Percentiles rank a stretch among this genome's conserved stretches.
These are phyloP conservation scores for Drosophila albomicans DNA, from an alignment of 1,140 invertebrate genomes.

Conservation along the genomic window DNA sequence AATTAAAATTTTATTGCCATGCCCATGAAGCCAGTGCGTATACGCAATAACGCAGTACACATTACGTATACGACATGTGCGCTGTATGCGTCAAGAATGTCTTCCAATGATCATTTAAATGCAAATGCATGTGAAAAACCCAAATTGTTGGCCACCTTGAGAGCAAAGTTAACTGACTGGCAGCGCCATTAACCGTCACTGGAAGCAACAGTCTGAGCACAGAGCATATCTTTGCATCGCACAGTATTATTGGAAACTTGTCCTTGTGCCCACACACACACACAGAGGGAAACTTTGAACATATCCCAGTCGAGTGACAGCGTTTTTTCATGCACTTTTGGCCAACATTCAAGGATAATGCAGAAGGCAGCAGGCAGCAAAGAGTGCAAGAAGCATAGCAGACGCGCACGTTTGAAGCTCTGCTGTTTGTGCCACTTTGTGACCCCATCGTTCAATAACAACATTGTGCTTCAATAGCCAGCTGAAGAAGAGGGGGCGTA, in stretches of 20 bases:
- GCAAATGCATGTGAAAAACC: conserved; percentile 8
- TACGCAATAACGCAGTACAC: conserved; percentile 13
- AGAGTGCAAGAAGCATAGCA: conserved; percentile 27
- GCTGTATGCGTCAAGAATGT: background rate
- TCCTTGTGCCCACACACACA: conserved; percentile 15
- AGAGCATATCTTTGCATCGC: background rate
- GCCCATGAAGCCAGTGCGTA: conserved; percentile 14
- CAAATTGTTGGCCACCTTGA: background rate
- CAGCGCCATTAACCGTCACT: conserved; percentile 20
- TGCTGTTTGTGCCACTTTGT: conserved; percentile 45
- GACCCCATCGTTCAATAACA: conserved; percentile 51
- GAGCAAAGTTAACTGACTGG: conserved; percentile 6
- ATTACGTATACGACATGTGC: conserved; percentile 23
- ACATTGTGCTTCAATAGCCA: conserved; percentile 28
- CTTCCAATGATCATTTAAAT: conserved; percentile 14
- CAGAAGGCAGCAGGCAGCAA: background rate
- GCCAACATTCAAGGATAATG: conserved; percentile 48
- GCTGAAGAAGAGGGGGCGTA: background rate
- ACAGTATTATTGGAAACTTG: conserved; percentile 1
- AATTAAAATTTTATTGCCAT: conserved; percentile 79
- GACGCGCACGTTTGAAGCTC: conserved; percentile 10
- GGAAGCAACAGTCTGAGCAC: conserved; percentile 14
- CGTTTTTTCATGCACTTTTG: conserved; percentile 44
- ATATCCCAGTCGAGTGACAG: conserved; percentile 29
- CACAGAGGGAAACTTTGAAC: background rate